Base-by-base conservation (phyloP, 1,140 invertebrate species). In the Ctenoplectra terminalis region DNA sequence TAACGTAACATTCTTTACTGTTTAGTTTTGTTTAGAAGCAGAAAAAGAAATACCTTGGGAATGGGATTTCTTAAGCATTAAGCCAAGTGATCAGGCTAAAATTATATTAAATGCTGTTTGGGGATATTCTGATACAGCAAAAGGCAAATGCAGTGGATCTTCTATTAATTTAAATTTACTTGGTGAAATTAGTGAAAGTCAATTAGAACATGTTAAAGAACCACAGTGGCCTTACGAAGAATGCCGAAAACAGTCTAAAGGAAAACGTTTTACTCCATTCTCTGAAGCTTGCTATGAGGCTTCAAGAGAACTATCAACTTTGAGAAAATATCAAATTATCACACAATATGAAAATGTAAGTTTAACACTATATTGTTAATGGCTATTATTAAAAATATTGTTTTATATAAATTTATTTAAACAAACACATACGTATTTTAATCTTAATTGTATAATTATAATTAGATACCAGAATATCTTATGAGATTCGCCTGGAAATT, bases 251-350 rank as follows among this genome's bases (percentile, higher is more conserved):
- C 84, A 91, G 64, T 82, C 87, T 8, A 70, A 85, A 66, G 89
- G 74, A 15, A 93, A 91, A 74, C 77, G 20, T 26, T 87, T 89
- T 48, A 63, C 90, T 8, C 91, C 92, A 34, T 93, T 90, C 34
- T 91, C 92, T 1, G 88, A 92, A 64, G 92, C 92, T 54, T 94
- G 93, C 82, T 93, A 93, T 72, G 89, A 92, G 86, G 88, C 84
- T 40, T 93, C 93, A 8, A 90, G 83, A 77, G 92, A 94, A 87
- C 84, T 94, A 54, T 93, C 93, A 4, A 94, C 92, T 5, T 87
- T 93, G 9, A 88, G 93, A 64, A 91, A 88, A 74, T 94, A 94
- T 85, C 82, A 91, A 83, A 84, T 90, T 40, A 74, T 83, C 40
- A 78, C 90, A n/a, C 56, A 73, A 50, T 88, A 91, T 61, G 89